Percentiles rank a stretch among this genome's conserved stretches.
These are phyloP conservation scores for Hirtodrosophila cameraria DNA, from an alignment of 2,888 invertebrate genomes.

Conservation along the genomic window DNA sequence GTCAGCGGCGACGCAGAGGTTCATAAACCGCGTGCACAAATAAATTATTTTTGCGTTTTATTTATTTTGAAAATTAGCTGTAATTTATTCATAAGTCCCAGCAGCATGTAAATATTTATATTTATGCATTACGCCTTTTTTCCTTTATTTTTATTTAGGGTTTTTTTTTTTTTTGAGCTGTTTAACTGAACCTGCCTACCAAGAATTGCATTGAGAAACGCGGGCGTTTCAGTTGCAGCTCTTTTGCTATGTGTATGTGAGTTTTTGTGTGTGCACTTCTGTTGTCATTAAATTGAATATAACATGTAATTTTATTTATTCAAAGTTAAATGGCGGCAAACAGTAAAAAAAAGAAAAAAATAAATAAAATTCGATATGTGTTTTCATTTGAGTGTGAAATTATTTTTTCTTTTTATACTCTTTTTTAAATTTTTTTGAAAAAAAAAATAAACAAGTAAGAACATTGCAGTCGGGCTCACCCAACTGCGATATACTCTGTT, in stretches of 20 bases:
- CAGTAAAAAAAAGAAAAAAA: slow-evolving; percentile 8
- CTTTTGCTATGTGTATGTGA: slow-evolving; percentile 8
- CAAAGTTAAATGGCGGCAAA: slow-evolving; percentile 69
- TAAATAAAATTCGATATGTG: slow-evolving; percentile 52
- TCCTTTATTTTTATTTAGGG: neutral
- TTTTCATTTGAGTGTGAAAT: slow-evolving; percentile 60
- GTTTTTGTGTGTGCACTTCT: slow-evolving; percentile 20
- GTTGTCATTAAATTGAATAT: slow-evolving; percentile 66
- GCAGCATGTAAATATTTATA: slow-evolving; percentile 74
- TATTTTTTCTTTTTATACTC: no score
- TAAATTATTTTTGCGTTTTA: slow-evolving; percentile 76
- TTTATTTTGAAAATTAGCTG: slow-evolving; percentile 77
- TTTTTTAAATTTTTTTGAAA: slow-evolving; percentile 15
- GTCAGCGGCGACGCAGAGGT: neutral
- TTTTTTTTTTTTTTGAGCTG: slow-evolving; percentile 9
- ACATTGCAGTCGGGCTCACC: no score
- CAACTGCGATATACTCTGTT: no score
- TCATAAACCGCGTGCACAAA: slow-evolving; percentile 53
- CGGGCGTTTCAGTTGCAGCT: slow-evolving; percentile 23
- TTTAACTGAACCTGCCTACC: slow-evolving; percentile 22
- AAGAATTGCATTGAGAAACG: slow-evolving; percentile 28
- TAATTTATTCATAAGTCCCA: slow-evolving; percentile 75
- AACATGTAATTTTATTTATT: slow-evolving; percentile 74
- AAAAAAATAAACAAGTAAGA: no score
- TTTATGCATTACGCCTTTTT: slow-evolving; percentile 69